Base-by-base conservation (phyloP, 2,797 vertebrate genomes). In the Anguilla marmorata region DNA sequence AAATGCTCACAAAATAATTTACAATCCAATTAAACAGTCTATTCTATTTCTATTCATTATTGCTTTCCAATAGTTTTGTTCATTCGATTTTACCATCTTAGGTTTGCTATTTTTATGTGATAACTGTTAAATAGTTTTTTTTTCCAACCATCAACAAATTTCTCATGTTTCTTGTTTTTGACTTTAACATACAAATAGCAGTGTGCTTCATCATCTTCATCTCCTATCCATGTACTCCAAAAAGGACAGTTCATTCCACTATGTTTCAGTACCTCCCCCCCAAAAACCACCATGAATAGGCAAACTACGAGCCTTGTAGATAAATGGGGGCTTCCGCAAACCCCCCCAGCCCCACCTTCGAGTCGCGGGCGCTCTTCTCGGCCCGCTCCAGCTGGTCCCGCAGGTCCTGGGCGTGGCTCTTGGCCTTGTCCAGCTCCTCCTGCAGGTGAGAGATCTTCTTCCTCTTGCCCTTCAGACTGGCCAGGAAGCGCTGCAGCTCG, bases 401-500 rank as follows among this genome's bases (percentile, higher is more conserved):
- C 84, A 97, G 93, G 90, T 96, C 93, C 19, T 96, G 94, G 0
- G 92, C 90, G 86, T 89, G 94, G 89, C 91, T 91, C 87, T 91
- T 95, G 85, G 93, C 79, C 45, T 50, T 50, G 41, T n/a, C 9
- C 21, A 82, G 79, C 79, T 97, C 96, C 83, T 94, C 96, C 90
- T 98, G 97, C 86, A 99, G 92, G 90, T 96, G 96, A 85, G 93
- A 91, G 92, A 99, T 94, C 91, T 96, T 97, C 72, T 93, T 96
- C 48, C 98, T 95, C 91, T 99, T 99, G 83, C 92, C 93, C 86
- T 97, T 97, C 91, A 99, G 96, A 92, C 96, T 97, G 19, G 87
- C 92, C 91, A 99, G 93, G 90, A 97, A 97, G 86, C 96, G 96
- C 90, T 98, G 97, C 92, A 99, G 92, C 93, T 99, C 97, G 0